Conservation (phyloP, 2,888 invertebrate genomes). For the Atherix ibis region DNA sequence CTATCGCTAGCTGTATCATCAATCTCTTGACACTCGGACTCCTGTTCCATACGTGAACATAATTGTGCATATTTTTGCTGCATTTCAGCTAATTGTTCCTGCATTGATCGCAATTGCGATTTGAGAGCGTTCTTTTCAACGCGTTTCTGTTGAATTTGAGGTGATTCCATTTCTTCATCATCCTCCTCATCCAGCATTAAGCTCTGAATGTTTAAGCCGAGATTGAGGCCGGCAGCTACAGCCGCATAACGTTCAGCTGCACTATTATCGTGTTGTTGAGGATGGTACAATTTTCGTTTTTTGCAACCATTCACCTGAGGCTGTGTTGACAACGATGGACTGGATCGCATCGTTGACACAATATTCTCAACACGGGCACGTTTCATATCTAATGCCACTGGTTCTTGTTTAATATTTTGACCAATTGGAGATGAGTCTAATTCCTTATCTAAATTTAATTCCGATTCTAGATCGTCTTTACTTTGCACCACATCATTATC, state of each 20-base stretch:
- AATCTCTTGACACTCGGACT: slow-evolving; percentile 56
- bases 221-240: slow-evolving; percentile 37
- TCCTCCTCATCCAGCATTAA: slow-evolving; percentile 53
- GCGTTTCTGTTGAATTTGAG: slow-evolving; percentile 66
- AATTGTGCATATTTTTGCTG: slow-evolving; percentile 80
- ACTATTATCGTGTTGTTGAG: slow-evolving; percentile 71
- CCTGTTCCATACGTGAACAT: slow-evolving; percentile 70
- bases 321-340: slow-evolving; percentile 54
- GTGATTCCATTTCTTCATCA: slow-evolving; percentile 58
- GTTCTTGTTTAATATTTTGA: slow-evolving; percentile 28
- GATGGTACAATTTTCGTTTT: slow-evolving; percentile 89
- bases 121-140: slow-evolving; percentile 76
- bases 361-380: slow-evolving; percentile 90
- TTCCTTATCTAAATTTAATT: slow-evolving; percentile 41
- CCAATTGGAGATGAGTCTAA: slow-evolving; percentile 20
- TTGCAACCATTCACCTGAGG: slow-evolving; percentile 74
- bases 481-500: slow-evolving; percentile 37
- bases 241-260: slow-evolving; percentile 46
- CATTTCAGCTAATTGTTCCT: slow-evolving; percentile 80
- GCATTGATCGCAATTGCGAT: slow-evolving; percentile 71
- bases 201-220: slow-evolving; percentile 40
- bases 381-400: slow-evolving; percentile 64
- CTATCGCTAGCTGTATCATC: slow-evolving; percentile 56
- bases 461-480: slow-evolving; percentile 50
- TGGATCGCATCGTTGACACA: slow-evolving; percentile 82